phyloP scores from a whole-genome alignment of 2,113 vertebrate genomes.

The Oncorhynchus tshawytscha region DNA sequence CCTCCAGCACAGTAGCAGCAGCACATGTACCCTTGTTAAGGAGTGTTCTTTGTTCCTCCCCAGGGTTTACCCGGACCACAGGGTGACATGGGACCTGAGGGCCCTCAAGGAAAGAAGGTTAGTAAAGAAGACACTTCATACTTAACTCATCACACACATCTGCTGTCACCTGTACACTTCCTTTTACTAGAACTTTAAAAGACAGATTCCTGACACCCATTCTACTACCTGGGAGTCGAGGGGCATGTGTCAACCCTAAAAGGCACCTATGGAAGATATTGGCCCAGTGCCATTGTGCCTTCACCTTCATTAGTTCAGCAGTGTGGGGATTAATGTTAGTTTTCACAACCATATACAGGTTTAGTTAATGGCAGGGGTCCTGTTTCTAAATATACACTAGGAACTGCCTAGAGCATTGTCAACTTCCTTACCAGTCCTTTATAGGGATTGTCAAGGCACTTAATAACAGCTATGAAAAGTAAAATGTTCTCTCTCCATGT shows the following conservation, averaged over 20 bases:
- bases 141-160: slow-evolving; percentile 36
- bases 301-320: slow-evolving; percentile 47
- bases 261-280: slow-evolving; percentile 33
- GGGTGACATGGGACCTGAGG: slow-evolving; percentile 85
- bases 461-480: slow-evolving; percentile 47
- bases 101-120: slow-evolving; percentile 83
- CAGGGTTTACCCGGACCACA: slow-evolving; percentile 83
- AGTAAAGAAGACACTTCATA: slow-evolving; percentile 41
- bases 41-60: slow-evolving; percentile 41
- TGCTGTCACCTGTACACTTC: slow-evolving; percentile 49
- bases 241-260: slow-evolving; percentile 32
- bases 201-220: slow-evolving; percentile 25
- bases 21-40: slow-evolving; percentile 8
- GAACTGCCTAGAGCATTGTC: slow-evolving; percentile 47
- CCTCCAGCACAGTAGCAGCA: slow-evolving; percentile 1
- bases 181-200: slow-evolving; percentile 45
- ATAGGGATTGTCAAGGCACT: slow-evolving; percentile 11
- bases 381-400: slow-evolving; percentile 51
- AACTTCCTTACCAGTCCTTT: slow-evolving; percentile 14
- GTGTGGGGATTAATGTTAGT: slow-evolving; percentile 25
- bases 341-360: slow-evolving; percentile 18
- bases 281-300: slow-evolving; percentile 39
- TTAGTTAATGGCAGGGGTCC: slow-evolving; percentile 36
- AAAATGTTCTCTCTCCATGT: slow-evolving; percentile 36
- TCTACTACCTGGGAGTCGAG: slow-evolving; percentile 25